Conservation (phyloP, 1,140 invertebrate genomes). For the Eupeodes corollae region DNA sequence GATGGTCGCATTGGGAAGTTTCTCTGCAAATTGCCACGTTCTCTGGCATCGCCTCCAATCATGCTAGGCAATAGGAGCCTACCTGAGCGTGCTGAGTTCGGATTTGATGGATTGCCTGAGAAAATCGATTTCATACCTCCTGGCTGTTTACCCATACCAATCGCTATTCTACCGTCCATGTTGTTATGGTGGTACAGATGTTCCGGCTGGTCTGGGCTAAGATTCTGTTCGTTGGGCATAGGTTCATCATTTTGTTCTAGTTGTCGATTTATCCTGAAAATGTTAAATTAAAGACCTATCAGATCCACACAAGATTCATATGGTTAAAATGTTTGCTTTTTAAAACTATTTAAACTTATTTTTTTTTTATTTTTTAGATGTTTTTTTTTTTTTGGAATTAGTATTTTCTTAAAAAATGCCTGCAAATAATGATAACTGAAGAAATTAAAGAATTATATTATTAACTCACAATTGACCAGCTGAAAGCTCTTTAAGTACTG, state of each 20-base stretch:
- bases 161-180: not conserved
- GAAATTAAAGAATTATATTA: not conserved
- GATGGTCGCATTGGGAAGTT: conserved; percentile 23
- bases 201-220: not conserved
- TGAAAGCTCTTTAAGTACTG: conserved; percentile 44
- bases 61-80: conserved; percentile 7
- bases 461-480: conserved; percentile 35
- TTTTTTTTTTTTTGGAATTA: no score
- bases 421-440: not conserved
- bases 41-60: conserved; percentile 5
- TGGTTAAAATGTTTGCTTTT: no score
- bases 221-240: no score
- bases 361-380: no score
- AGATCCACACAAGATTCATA: no score
- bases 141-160: not conserved
- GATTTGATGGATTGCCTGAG: conserved; percentile 1
- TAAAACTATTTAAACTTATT: no score
- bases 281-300: not conserved
- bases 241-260: no score
- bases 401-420: no score
- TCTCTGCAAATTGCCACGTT: conserved; percentile 14
- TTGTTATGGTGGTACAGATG: not conserved
- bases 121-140: conserved; percentile 7
- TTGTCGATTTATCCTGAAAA: no score
- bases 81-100: not conserved